Conservation (phyloP, 2,797 vertebrate species). For the Coracias cyanogaster region DNA sequence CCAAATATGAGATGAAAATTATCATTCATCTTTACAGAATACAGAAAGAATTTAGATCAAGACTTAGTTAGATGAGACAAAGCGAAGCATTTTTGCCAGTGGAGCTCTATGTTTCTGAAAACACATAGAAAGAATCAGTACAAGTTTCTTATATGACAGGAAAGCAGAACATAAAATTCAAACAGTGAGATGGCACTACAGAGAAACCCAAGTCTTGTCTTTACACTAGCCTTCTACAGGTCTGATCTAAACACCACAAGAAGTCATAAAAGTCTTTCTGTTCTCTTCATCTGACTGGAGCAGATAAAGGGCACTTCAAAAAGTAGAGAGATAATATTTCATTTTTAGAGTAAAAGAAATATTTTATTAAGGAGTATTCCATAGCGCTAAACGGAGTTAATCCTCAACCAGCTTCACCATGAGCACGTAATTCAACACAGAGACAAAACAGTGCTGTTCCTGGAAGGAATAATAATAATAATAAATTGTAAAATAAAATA, state of each 20-base stretch:
- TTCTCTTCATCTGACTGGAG: background rate
- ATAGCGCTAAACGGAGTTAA: background rate
- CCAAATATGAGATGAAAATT: background rate
- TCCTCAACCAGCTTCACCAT: background rate
- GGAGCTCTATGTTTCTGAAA: background rate
- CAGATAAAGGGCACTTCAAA: background rate
- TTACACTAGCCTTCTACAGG: background rate
- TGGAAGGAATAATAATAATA: background rate
- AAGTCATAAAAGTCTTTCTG: background rate
- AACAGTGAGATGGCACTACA: background rate
- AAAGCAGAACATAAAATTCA: background rate
- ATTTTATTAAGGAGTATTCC: background rate
- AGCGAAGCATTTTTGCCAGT: background rate
- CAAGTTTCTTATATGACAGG: background rate
- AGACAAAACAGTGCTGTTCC: background rate
- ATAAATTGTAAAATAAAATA: background rate
- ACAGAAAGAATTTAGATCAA: background rate
- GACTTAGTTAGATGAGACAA: background rate
- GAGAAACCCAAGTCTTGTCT: background rate
- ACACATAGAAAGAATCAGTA: background rate
- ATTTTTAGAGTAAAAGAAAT: background rate
- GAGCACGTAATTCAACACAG: background rate
- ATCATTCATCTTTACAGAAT: background rate
- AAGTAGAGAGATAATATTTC: background rate
- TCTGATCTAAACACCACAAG: background rate